Evolutionary conservation across 2,888 invertebrate genomes (phyloP).

Genomic region (Oscheius sp.): DNA sequence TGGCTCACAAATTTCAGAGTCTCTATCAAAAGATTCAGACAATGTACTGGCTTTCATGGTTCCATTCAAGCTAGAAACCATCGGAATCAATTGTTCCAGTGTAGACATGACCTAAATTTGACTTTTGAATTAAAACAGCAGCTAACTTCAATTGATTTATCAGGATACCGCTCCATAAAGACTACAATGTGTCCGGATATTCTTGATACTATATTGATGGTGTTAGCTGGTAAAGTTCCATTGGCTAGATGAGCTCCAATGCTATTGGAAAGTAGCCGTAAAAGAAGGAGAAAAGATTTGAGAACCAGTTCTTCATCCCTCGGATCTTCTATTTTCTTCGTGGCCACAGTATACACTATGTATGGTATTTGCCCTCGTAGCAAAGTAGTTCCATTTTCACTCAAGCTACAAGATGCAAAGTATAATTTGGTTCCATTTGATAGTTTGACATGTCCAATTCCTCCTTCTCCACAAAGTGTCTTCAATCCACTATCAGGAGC

Average conservation of each 20-base stretch:
- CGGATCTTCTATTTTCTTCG: constrained; percentile 1
- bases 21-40: constrained; percentile 32
- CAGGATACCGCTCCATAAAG: constrained; percentile 61
- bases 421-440: constrained; percentile 79
- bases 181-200: constrained; percentile 60
- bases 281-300: constrained; percentile 45
- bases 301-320: constrained; percentile 27
- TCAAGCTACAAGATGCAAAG: constrained; percentile 57
- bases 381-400: constrained; percentile 83
- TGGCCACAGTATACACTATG: constrained; percentile 79
- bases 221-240: constrained; percentile 16
- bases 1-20: constrained; percentile 33
- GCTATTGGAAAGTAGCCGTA: constrained; percentile 57
- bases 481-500: constrained; percentile 72
- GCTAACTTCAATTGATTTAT: constrained; percentile 33
- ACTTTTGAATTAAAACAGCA: too few relatives aligned
- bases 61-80: constrained; percentile 56
- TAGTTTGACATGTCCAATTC: constrained; percentile 85
- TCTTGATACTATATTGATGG: constrained; percentile 38
- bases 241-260: constrained; percentile 48
- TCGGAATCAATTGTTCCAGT: constrained; percentile 64
- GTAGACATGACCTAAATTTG: constrained; percentile 60
- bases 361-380: constrained; percentile 93
- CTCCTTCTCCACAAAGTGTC: constrained; percentile 93
- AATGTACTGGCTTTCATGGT: constrained; percentile 33